Base-by-base conservation (phyloP, 2,888 invertebrate species). In the Fabriciana adippe region DNA sequence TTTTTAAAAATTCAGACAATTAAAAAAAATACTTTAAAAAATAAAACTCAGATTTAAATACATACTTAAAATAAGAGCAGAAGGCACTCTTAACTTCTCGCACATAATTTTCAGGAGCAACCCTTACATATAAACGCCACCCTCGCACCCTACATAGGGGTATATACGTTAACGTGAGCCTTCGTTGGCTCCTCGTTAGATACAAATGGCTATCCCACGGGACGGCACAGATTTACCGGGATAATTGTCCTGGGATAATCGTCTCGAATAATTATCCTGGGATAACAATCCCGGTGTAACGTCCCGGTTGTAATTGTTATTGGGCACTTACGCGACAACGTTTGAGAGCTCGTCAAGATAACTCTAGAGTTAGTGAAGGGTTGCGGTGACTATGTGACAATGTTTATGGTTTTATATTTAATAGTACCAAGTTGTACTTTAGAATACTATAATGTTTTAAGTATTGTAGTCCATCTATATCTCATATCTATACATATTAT, bases 181-280 rank as follows among this genome's bases (percentile, higher is more conserved):
- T 74, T 72, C 78, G 81, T 84, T 86, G 81, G 77, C 87, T 86
- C 82, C 83, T 87, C 89, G 89, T 88, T 86, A 88, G 84, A 77
- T 80, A 69, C 68, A 69, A 72, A 72, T 70, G 64, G 72, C 63
- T 59, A 65, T 61, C 69, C 69, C 73, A 68, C 63, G 71, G 72
- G 71, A 69, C 67, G 67, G 71, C 74, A 72, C 73, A 73, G 73
- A 74, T 74, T 73, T 72, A 67, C 70, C 70, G 66, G 68, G 71
- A 64, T 67, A 71, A 72, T 69, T 67, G 69, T 64, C 51, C 64
- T 54, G 64, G 66, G 67, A 71, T 71, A 73, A 72, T 56, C 56
- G 56, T 57, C 57, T 57, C 57, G 57, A 57, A 57, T 57, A 59
- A 59, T 72, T 72, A 70, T 70, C 66, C 66, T 57, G 68, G 64